phyloP scores from a whole-genome alignment of 2,113 vertebrate genomes.

The Bubalus kerabau region DNA sequence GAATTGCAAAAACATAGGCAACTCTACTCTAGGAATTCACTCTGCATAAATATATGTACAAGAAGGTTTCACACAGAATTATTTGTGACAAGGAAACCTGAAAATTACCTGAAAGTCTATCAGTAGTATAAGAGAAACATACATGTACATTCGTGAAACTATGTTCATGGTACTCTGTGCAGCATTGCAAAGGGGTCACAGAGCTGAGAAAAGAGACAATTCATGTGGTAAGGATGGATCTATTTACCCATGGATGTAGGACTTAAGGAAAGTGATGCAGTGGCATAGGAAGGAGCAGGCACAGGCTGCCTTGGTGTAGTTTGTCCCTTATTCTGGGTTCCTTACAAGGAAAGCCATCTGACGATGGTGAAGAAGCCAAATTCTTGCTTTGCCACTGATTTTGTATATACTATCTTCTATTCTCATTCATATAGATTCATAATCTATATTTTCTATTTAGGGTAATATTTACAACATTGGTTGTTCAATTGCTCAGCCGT shows the following conservation, averaged over 20 bases:
- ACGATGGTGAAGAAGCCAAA: background rate
- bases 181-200: background rate
- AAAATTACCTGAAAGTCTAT: background rate
- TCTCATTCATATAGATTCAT: background rate
- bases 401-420: background rate
- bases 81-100: background rate
- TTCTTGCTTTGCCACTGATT: background rate
- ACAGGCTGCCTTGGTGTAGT: background rate
- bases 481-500: background rate
- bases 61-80: background rate
- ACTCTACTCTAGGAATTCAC: background rate
- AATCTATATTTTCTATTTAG: background rate
- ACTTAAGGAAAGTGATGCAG: background rate
- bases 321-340: background rate
- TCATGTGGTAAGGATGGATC: background rate
- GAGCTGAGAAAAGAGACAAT: background rate
- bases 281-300: background rate
- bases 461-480: background rate
- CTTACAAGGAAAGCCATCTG: background rate
- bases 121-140: background rate
- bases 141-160: background rate
- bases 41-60: background rate
- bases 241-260: background rate
- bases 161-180: fast-evolving
- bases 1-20: background rate